A percentile compares a stretch with the other conserved stretches of the same genome.
Conservation (phyloP, 2,888 invertebrate species). For the Leucoma salicis region DNA sequence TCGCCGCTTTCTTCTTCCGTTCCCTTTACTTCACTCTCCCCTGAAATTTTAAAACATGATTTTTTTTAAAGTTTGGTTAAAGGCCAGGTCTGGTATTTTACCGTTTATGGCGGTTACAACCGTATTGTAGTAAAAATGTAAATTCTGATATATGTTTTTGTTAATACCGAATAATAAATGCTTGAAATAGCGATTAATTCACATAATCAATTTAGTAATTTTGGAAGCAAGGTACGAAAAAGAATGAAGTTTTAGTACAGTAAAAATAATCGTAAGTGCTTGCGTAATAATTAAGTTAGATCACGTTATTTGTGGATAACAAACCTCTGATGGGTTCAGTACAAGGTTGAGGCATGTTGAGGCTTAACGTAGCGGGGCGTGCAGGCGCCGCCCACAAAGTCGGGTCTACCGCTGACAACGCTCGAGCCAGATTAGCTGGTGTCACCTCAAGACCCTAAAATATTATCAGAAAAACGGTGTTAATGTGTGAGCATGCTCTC, state of each 20-base stretch:
- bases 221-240: too few relatives aligned
- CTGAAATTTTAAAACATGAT: slow-evolving; percentile 38
- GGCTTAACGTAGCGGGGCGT: slow-evolving; percentile 86
- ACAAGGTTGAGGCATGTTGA: slow-evolving; percentile 83
- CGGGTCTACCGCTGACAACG: slow-evolving; percentile 85
- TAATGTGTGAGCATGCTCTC: not conserved
- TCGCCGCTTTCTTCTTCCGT: slow-evolving; percentile 74
- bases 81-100: too few relatives aligned
- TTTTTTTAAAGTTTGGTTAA: too few relatives aligned
- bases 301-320: not conserved
- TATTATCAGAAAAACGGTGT: not conserved
- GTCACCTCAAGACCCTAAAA: slow-evolving; percentile 83
- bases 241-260: too few relatives aligned
- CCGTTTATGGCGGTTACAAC: too few relatives aligned
- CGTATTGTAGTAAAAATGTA: too few relatives aligned
- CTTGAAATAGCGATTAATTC: too few relatives aligned
- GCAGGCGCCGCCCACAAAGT: slow-evolving; percentile 86
- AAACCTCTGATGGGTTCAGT: slow-evolving; percentile 56
- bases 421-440: slow-evolving; percentile 83
- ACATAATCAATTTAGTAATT: too few relatives aligned
- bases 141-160: too few relatives aligned
- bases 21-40: slow-evolving; percentile 56
- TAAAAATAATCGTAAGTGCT: too few relatives aligned
- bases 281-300: too few relatives aligned
- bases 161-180: too few relatives aligned